These are phyloP conservation scores for Aurelia aurita complex sp. Pacific DNA, from an alignment of 30 jellyfish, hydroid and myxozoan species.

Conservation along the genomic window DNA sequence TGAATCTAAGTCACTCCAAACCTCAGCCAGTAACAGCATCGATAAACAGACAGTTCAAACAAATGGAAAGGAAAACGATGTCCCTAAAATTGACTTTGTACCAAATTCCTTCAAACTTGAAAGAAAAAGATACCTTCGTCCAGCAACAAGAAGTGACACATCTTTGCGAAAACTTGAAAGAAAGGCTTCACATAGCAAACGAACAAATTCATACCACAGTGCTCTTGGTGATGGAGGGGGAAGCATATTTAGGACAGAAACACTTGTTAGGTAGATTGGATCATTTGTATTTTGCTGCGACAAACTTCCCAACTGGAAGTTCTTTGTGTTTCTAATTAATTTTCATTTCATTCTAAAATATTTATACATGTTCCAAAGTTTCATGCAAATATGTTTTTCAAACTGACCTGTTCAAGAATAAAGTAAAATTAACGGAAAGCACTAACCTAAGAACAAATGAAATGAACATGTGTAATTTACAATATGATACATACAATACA, in stretches of 20 bases:
- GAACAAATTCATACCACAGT: slow-evolving; percentile 1
- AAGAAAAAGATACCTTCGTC: slow-evolving; percentile 19
- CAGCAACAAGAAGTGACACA: slow-evolving; percentile 35
- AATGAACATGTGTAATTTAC: too few species aligned
- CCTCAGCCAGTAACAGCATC: neutral
- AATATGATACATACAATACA: too few species aligned
- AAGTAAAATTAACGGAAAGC: too few species aligned
- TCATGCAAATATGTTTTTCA: too few species aligned
- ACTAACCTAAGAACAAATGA: too few species aligned
- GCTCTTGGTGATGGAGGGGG: slow-evolving; percentile 1
- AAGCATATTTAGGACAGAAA: slow-evolving; percentile 2
- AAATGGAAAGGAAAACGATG: slow-evolving; percentile 21
- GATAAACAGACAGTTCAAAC: neutral
- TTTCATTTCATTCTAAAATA: too few species aligned
- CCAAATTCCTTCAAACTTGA: slow-evolving; percentile 10
- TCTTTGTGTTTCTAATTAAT: too few species aligned
- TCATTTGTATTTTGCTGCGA: neutral
- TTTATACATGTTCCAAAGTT: too few species aligned
- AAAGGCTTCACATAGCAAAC: neutral
- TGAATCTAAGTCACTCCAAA: neutral
- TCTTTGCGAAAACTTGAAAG: slow-evolving; percentile 5
- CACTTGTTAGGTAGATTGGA: slow-evolving; percentile 10
- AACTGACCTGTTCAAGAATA: too few species aligned
- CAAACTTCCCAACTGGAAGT: neutral
- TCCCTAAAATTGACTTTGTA: neutral